Conservation (phyloP, 2,113 vertebrate species). For the Solea solea region DNA sequence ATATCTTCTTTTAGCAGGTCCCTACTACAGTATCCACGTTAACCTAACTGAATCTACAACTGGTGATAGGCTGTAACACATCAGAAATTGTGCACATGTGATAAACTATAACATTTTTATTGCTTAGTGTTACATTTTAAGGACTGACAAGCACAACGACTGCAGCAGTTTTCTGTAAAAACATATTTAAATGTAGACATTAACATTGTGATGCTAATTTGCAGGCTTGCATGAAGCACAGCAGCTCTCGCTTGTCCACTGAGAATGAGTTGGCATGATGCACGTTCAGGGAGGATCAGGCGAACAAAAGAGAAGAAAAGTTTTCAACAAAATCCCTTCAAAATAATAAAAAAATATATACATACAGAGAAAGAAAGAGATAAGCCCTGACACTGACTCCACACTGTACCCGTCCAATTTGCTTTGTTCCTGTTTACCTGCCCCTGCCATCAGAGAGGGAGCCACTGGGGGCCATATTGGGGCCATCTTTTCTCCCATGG, state of each 20-base stretch:
- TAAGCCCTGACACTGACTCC: constrained; percentile 42
- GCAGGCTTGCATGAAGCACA: not conserved
- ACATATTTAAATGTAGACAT: not conserved
- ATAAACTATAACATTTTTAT: too few species aligned
- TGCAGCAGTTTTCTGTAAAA: too few species aligned
- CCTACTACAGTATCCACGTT: not conserved
- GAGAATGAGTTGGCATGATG: constrained; percentile 19
- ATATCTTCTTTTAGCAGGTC: constrained; percentile 30
- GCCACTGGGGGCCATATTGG: constrained; percentile 70
- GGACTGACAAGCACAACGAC: too few species aligned
- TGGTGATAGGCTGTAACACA: not conserved
- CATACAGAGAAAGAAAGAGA: constrained; percentile 21
- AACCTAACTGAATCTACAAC: not conserved
- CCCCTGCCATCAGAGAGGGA: constrained; percentile 63
- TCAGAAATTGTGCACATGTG: not conserved
- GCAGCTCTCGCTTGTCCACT: constrained; percentile 20
- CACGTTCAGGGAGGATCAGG: constrained; percentile 53
- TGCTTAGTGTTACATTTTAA: too few species aligned
- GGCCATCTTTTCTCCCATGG: constrained; percentile 67
- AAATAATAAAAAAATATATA: constrained; percentile 14
- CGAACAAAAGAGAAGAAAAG: constrained; percentile 49
- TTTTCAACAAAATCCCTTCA: constrained; percentile 49
- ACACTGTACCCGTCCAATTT: constrained; percentile 64
- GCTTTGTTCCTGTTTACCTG: constrained; percentile 79
- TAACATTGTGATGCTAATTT: constrained; percentile 2